Evolutionary conservation across 2,113 vertebrate species (phyloP).

Genomic region (Platichthys stellatus): DNA sequence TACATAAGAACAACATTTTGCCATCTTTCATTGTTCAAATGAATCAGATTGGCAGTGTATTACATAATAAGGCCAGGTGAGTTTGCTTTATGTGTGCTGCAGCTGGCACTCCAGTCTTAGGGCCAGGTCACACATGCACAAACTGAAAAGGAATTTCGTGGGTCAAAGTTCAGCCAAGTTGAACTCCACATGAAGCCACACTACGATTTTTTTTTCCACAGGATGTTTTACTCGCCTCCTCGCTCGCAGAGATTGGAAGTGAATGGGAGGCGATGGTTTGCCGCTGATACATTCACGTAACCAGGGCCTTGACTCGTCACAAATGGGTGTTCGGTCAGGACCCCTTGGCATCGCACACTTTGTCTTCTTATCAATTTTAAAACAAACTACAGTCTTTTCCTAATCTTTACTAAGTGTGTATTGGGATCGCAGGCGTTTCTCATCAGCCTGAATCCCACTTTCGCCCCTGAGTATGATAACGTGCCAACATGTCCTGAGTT

Average conservation of each 20-base stretch:
- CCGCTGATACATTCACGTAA: too few relatives aligned
- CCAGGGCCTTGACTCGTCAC: too few relatives aligned
- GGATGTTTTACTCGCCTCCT: too few relatives aligned
- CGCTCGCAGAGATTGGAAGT: too few relatives aligned
- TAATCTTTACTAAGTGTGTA: too few relatives aligned
- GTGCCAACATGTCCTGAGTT: background rate
- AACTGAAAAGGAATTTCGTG: background rate
- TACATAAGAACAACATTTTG: too few relatives aligned
- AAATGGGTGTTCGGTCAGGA: background rate
- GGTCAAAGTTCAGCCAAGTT: too few relatives aligned
- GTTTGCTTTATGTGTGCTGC: background rate
- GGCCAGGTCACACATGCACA: background rate
- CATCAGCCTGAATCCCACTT: background rate
- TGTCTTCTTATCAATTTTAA: background rate
- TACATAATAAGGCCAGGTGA: background rate
- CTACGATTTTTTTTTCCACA: background rate
- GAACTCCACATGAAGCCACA: too few relatives aligned
- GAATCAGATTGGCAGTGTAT: background rate
- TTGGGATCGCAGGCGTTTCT: too few relatives aligned
- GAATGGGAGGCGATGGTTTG: too few relatives aligned
- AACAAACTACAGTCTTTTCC: background rate
- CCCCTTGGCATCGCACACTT: background rate
- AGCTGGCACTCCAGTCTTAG: background rate
- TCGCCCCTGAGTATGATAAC: background rate
- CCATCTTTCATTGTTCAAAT: background rate